phyloP scores from a whole-genome alignment of 1,140 invertebrate species.

The Neoseiulus cucumeris region DNA sequence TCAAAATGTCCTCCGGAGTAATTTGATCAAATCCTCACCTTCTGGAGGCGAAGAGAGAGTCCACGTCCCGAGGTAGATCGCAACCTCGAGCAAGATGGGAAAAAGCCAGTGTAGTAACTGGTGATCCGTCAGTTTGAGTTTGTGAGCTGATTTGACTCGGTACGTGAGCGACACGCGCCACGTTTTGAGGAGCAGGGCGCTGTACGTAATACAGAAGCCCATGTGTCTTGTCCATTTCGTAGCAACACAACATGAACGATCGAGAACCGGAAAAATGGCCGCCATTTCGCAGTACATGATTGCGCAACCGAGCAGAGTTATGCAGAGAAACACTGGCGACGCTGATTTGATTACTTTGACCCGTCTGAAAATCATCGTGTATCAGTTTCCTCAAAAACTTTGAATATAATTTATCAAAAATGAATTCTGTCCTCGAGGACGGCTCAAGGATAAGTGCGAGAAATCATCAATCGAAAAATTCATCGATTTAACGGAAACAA shows the following conservation, averaged over 20 bases:
- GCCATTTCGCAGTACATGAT: conserved; percentile 84
- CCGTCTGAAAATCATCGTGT: conserved; percentile 29
- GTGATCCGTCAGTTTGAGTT: conserved; percentile 74
- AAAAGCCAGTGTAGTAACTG: conserved; percentile 74
- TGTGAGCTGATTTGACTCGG: conserved; percentile 76
- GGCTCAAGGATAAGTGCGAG: too few relatives aligned
- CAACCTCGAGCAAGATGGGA: conserved; percentile 61
- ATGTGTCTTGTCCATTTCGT: conserved; percentile 76
- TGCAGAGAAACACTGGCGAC: conserved; percentile 67
- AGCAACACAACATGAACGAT: conserved; percentile 55
- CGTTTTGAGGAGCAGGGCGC: conserved; percentile 71
- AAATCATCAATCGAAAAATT: too few relatives aligned
- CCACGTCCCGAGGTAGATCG: conserved; percentile 72
- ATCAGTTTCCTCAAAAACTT: background rate
- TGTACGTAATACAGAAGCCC: conserved; percentile 76
- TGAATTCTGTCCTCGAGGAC: background rate
- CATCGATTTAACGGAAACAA: too few relatives aligned
- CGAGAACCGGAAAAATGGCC: conserved; percentile 62
- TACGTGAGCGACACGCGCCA: conserved; percentile 83
- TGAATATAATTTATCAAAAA: background rate
- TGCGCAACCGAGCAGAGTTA: conserved; percentile 61
- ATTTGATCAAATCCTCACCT: background rate
- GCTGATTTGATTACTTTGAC: conserved; percentile 73
- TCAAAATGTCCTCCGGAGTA: too few relatives aligned
- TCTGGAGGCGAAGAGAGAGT: conserved; percentile 53